These are phyloP conservation scores for Hermetia illucens DNA, from an alignment of 1,140 invertebrate genomes.

Conservation along the genomic window DNA sequence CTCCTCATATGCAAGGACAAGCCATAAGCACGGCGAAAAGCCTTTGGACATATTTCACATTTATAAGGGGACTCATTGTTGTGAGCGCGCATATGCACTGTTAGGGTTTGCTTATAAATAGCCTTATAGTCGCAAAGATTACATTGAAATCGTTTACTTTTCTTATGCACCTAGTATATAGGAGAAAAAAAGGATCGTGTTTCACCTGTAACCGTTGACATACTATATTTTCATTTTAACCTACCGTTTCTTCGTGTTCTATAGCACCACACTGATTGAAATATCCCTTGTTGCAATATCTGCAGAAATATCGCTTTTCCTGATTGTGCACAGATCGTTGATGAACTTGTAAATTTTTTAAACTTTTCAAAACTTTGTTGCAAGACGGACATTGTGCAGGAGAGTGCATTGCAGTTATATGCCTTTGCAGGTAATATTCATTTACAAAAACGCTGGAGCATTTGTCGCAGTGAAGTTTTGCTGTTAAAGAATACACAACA, in stretches of 20 bases:
- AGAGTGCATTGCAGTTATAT: conserved; percentile 18
- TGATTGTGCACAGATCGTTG: conserved; percentile 19
- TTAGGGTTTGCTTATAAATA: not conserved
- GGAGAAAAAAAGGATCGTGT: not conserved
- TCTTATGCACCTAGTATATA: not conserved
- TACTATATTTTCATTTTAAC: not conserved
- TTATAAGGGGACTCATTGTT: not conserved
- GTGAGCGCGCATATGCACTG: not conserved
- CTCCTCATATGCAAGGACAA: not conserved
- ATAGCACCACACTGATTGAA: conserved; percentile 24
- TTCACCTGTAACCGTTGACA: not conserved
- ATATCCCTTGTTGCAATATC: conserved; percentile 22
- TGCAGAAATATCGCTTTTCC: conserved; percentile 20
- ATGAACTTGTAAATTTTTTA: conserved; percentile 18
- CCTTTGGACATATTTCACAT: not conserved
- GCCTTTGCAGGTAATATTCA: conserved; percentile 12
- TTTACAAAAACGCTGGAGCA: too few relatives aligned
- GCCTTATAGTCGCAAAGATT: not conserved
- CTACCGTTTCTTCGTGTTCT: conserved; percentile 11
- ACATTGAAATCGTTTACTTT: not conserved
- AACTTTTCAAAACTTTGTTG: conserved; percentile 20
- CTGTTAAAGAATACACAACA: conserved; percentile 16
- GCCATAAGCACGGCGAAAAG: not conserved
- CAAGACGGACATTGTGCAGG: conserved; percentile 16
- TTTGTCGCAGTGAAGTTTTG: conserved; percentile 16